Conservation (phyloP, 2,113 vertebrate species). For the Bos javanicus region DNA sequence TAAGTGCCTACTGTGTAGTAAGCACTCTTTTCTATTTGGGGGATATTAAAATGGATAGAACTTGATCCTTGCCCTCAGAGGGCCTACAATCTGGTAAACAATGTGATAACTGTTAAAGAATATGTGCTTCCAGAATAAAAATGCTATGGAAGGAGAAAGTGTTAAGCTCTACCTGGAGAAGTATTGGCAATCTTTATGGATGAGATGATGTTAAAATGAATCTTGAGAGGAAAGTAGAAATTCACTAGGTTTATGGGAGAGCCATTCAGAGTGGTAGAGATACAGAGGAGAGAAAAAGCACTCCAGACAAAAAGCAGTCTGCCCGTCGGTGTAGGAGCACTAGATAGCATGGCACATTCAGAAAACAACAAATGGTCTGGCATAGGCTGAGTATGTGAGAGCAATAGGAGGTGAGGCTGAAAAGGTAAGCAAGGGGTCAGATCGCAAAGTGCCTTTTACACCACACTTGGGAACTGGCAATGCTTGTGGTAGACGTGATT, state of each 20-base stretch:
- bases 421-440: constrained; percentile 40
- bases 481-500: constrained; percentile 36
- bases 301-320: neutral
- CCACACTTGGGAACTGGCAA: neutral
- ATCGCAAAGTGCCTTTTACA: neutral
- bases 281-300: neutral
- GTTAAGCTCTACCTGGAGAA: neutral
- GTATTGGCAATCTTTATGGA: neutral
- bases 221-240: neutral
- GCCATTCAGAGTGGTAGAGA: neutral
- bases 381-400: neutral
- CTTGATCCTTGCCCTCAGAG: neutral
- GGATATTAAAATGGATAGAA: neutral
- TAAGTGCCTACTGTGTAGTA: neutral
- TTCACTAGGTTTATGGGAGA: neutral
- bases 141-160: neutral
- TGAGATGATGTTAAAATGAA: neutral
- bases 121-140: neutral
- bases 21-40: neutral
- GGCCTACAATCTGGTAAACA: neutral
- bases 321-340: neutral
- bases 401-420: neutral
- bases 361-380: neutral
- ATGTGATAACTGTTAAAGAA: neutral
- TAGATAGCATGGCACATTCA: neutral